Evolutionary conservation across 2,113 vertebrate genomes (phyloP), one percentile per base, ranked within the genome.

Genomic region (Capricornis sumatraensis): DNA sequence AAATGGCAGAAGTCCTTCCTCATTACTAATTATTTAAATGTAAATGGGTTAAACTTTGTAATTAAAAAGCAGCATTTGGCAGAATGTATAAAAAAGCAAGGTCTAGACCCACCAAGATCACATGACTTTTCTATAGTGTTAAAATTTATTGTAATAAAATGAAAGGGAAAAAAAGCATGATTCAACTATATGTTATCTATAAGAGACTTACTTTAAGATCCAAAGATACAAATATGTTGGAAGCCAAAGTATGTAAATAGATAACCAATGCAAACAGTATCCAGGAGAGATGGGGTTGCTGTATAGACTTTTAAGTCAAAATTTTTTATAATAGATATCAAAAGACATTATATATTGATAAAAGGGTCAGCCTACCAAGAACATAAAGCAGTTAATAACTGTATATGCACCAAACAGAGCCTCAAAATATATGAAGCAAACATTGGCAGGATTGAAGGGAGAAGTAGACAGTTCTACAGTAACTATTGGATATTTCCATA

Each of bases 261-360:
- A 33, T 83, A 87, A 8, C 60, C 47, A 16, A n/a, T 83, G 33
- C 33, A 57, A 64, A 53, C 40, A 89, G 43, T 79, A 36, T 67
- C 50, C 28, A 92, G 8, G 21, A 91, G 55, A 94, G 33, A 91
- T 91, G 40, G 19, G 45, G 88, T 57, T 36, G 33, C n/a, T 89
- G 15, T 96, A 74, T 89, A 82, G 74, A 95, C n/a, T 21, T 95
- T 33, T 19, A 90, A 89, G 82, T 86, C 60, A 89, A 78, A 52
- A 19, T 76, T 83, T 90, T 86, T 91, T 67, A 57, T 30, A 50
- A 27, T 17, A 89, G 45, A n/a, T 25, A 74, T 40, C 30, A 33
- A 50, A 97, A n/a, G 28, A 36, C 36, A 87, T 82, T 93, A 58
- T 90, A 43, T 83, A 47, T 93, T 93, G 86, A 89, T 97, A 82